A percentile compares a stretch with the other conserved stretches of the same genome.
Conservation (phyloP, 2,797 vertebrate species). For the Tragelaphus eurycerus region DNA sequence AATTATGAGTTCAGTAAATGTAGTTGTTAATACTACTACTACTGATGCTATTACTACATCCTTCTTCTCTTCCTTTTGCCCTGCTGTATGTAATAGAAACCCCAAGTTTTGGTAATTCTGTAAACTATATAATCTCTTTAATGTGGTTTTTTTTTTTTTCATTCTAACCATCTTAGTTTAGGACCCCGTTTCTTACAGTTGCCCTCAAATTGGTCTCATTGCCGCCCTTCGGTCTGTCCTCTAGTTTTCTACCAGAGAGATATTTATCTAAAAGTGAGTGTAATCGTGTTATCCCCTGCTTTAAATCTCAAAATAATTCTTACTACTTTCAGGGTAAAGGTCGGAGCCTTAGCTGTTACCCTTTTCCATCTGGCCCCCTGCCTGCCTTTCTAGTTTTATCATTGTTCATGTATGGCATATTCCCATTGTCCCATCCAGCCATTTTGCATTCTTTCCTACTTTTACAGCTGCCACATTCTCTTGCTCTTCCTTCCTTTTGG, state of each 20-base stretch:
- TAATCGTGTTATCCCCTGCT: neutral
- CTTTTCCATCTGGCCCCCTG: neutral
- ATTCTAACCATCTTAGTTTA: neutral
- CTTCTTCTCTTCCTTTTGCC: neutral
- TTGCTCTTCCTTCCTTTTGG: neutral
- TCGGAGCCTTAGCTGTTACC: neutral
- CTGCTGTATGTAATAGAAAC: neutral
- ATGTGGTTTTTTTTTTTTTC: neutral
- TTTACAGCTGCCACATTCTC: neutral
- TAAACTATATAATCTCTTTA: neutral
- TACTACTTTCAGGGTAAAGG: neutral
- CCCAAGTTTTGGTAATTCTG: neutral
- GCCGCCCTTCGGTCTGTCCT: neutral
- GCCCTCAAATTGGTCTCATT: constrained; percentile 30
- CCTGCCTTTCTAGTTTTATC: neutral
- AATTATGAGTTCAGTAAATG: neutral
- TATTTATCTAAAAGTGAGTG: neutral
- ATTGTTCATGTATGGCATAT: neutral
- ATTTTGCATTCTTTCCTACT: neutral
- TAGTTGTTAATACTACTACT: neutral
- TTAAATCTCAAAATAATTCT: constrained; percentile 8
- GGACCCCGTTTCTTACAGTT: neutral
- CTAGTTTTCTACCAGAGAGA: neutral
- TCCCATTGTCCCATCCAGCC: neutral
- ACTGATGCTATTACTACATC: neutral